Evolutionary conservation across 2,797 vertebrate genomes (phyloP).

Genomic region (Protonibea diacanthus): DNA sequence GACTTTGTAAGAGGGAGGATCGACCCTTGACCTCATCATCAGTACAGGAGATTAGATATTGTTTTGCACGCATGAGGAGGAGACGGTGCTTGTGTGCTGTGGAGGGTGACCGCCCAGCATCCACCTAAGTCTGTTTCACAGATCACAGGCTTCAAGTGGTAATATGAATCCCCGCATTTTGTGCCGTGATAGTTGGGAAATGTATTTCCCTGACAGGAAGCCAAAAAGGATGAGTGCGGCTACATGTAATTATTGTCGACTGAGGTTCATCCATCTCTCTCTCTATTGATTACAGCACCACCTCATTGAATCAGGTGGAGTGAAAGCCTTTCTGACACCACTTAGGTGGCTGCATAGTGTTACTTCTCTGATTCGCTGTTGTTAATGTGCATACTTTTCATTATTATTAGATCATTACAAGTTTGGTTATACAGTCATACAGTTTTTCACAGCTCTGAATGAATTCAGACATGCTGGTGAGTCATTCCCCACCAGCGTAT

Average conservation of each 20-base stretch:
- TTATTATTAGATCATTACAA: background rate
- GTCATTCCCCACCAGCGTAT: slow-evolving; percentile 19
- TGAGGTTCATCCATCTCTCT: background rate
- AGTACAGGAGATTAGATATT: slow-evolving; percentile 66
- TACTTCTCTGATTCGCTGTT: background rate
- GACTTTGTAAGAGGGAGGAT: slow-evolving; percentile 31
- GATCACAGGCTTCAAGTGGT: background rate
- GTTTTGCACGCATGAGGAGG: slow-evolving; percentile 38
- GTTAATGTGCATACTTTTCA: background rate
- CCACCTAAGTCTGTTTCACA: slow-evolving; percentile 4
- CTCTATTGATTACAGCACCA: background rate
- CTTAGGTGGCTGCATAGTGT: background rate
- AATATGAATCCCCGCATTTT: slow-evolving; percentile 12
- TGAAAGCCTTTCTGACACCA: background rate
- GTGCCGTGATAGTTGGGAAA: background rate
- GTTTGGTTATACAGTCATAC: slow-evolving; percentile 15
- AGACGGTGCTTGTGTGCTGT: background rate
- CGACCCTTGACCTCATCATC: slow-evolving; percentile 62
- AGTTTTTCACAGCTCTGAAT: slow-evolving; percentile 14
- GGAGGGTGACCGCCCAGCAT: background rate
- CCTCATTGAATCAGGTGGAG: slow-evolving; percentile 7
- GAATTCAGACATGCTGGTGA: background rate
- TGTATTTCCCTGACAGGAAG: background rate
- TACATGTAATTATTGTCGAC: background rate
- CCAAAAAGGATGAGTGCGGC: background rate